A percentile compares a stretch with the other conserved stretches of the same genome.
These are phyloP conservation scores for Budorcas taxicolor DNA, from an alignment of 2,113 vertebrate genomes.

Conservation along the genomic window DNA sequence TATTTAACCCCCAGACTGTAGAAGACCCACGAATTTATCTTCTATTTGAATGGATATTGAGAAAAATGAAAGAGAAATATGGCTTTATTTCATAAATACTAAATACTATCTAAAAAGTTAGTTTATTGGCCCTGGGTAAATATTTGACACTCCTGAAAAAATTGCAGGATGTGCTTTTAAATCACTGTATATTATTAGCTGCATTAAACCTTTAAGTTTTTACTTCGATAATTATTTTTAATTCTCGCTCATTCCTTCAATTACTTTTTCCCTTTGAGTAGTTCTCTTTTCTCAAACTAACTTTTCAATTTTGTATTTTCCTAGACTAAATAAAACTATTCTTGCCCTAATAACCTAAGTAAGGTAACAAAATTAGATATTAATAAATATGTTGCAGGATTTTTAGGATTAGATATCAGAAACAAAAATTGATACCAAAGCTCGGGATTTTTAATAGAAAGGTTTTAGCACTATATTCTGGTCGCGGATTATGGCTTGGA, in stretches of 20 bases:
- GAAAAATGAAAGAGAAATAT: conserved; percentile 6
- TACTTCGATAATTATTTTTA: not conserved
- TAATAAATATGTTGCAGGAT: not conserved
- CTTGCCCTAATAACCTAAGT: not conserved
- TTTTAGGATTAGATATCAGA: not conserved
- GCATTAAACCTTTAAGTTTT: not conserved
- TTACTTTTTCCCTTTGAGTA: conserved; percentile 27
- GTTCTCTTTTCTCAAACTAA: conserved; percentile 3
- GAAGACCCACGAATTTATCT: not conserved
- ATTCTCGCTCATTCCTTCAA: not conserved
- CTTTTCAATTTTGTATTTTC: not conserved
- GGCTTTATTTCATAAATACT: conserved; percentile 27
- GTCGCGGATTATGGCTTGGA: not conserved
- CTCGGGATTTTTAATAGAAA: not conserved
- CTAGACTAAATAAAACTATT: conserved; percentile 1
- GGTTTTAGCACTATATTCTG: not conserved
- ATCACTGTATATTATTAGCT: not conserved
- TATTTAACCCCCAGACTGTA: not conserved
- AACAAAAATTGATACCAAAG: not conserved
- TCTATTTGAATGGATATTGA: not conserved
- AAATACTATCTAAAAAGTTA: conserved; percentile 18
- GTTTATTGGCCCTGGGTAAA: not conserved
- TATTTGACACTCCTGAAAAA: not conserved
- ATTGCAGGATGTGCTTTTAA: not conserved
- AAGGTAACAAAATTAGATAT: not conserved